Evolutionary conservation across 2,888 invertebrate species (phyloP), one percentile per base, ranked within the genome.

Genomic region (Tetragonisca angustula): DNA sequence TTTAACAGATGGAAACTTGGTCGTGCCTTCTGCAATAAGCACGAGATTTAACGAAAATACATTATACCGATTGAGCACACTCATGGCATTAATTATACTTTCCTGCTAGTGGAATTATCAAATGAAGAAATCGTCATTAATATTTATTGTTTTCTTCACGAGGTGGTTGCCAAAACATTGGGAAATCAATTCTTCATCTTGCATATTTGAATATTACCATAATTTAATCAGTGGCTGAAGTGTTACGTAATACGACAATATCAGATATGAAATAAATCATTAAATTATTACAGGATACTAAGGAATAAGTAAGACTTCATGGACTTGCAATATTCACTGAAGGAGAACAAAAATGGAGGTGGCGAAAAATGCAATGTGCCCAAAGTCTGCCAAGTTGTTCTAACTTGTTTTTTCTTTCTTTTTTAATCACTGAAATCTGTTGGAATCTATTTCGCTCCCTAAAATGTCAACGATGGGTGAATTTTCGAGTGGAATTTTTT

Each of bases 21-120:
- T 5, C 13, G 43, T n/a, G 15, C 24, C 5, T n/a, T 15, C 27
- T 75, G 56, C 15, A 43, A 56, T 43, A 43, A 43, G 36, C 9
- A 9, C 1, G 43, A 43, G 9, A 0, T 43, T 43, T 43, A 43
- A 43, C 43, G 54, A 54, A 71, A 27, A 49, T 17, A 43, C 2
- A 36, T 27, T 43, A 17, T 49, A 24, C 11, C 9, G 67, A 61
- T 80, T 27, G 27, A 36, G 81, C 74, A 74, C n/a, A 56, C 54
- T 70, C 50, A 52, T 43, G 56, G n/a, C 17, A 65, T 75, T 70
- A 75, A 74, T 74, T 81, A 81, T 81, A 65, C 67, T 81, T 71
- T 27, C 21, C 61, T 49, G 17, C 49, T 32, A 67, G 59, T 54
- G n/a, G 24, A 74, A 75, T 62, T 6, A 27, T 67, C 61, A 54